Conservation (phyloP, 2,888 invertebrate species). For the Scelioninae gen. 1 region DNA sequence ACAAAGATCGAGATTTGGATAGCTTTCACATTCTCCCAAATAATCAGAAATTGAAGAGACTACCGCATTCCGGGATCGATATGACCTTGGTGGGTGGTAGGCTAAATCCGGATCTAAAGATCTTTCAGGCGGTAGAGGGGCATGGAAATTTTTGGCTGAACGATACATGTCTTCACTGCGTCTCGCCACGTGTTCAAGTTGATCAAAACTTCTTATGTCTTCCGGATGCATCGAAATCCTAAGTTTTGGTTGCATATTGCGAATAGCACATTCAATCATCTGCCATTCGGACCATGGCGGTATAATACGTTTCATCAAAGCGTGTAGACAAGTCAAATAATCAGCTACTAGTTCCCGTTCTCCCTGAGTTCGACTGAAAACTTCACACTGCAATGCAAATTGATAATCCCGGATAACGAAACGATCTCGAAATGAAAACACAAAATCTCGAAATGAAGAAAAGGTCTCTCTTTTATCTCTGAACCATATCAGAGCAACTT, state of each 20-base stretch:
- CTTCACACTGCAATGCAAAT: not conserved
- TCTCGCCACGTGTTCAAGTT: not conserved
- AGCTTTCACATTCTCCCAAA: not conserved
- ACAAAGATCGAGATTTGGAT: too few relatives aligned
- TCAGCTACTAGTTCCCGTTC: slow-evolving; percentile 31
- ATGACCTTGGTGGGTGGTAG: not conserved
- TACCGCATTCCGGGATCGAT: too few relatives aligned
- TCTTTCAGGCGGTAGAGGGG: slow-evolving; percentile 1
- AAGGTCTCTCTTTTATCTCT: not conserved
- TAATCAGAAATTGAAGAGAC: too few relatives aligned
- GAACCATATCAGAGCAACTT: slow-evolving; percentile 9
- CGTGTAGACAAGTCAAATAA: slow-evolving; percentile 33
- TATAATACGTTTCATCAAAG: not conserved
- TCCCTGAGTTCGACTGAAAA: slow-evolving; percentile 23
- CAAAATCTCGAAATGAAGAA: not conserved
- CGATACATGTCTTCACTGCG: not conserved
- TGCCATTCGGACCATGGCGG: slow-evolving; percentile 8
- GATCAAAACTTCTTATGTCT: not conserved
- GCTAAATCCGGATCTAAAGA: slow-evolving; percentile 6
- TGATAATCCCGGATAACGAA: not conserved
- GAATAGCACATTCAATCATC: slow-evolving; percentile 5
- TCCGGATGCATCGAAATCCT: not conserved
- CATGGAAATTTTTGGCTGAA: not conserved
- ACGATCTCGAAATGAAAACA: not conserved
- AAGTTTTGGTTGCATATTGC: slow-evolving; percentile 7